Conservation (phyloP, 2,888 invertebrate genomes). For the Dioctria rufipes region DNA sequence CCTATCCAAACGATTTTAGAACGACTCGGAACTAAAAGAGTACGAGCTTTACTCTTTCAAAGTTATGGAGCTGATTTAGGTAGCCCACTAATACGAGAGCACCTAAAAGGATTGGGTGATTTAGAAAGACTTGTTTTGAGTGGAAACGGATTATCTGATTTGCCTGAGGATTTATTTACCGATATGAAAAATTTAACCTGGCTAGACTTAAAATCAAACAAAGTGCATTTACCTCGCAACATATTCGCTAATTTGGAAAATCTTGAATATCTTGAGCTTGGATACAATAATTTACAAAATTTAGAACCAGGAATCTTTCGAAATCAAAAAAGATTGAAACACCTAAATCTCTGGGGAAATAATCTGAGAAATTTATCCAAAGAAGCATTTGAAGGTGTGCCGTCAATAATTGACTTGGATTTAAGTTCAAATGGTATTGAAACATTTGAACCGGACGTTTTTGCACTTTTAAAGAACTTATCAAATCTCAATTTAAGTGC, state of each 20-base stretch:
- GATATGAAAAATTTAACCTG: slow-evolving; percentile 76
- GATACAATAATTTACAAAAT: slow-evolving; percentile 77
- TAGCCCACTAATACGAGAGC: slow-evolving; percentile 73
- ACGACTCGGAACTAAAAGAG: slow-evolving; percentile 66
- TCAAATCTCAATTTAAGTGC: slow-evolving; percentile 77
- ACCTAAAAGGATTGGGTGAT: slow-evolving; percentile 75
- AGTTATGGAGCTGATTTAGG: slow-evolving; percentile 72
- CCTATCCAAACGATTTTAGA: slow-evolving; percentile 70
- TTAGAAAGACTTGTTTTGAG: slow-evolving; percentile 75
- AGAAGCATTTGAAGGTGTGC: slow-evolving; percentile 77
- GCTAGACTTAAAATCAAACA: slow-evolving; percentile 78
- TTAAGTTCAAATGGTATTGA: slow-evolving; percentile 79
- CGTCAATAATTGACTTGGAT: slow-evolving; percentile 78
- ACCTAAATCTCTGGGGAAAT: slow-evolving; percentile 81
- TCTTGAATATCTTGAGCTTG: slow-evolving; percentile 77
- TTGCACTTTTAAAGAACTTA: slow-evolving; percentile 76
- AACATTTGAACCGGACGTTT: slow-evolving; percentile 76
- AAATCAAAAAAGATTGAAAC: slow-evolving; percentile 75
- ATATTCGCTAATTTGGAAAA: slow-evolving; percentile 75
- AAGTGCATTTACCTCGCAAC: slow-evolving; percentile 74
- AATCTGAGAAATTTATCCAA: slow-evolving; percentile 77
- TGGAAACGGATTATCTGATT: slow-evolving; percentile 75
- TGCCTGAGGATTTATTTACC: slow-evolving; percentile 77
- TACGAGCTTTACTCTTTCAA: slow-evolving; percentile 73
- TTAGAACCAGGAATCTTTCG: slow-evolving; percentile 77